Conservation (phyloP, 1,140 invertebrate genomes). For the Lepidotrigona ventralis region DNA sequence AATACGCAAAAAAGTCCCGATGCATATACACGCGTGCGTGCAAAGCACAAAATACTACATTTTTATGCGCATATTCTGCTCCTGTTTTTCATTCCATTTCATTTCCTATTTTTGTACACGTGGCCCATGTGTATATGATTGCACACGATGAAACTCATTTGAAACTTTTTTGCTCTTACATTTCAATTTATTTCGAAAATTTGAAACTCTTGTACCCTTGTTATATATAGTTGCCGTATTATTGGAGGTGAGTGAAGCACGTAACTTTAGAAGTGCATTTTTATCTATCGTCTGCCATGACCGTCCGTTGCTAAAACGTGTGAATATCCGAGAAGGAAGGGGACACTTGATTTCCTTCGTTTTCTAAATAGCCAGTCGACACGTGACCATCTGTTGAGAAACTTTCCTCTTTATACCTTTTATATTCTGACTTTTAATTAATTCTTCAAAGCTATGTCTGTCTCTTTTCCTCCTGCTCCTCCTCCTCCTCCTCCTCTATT, state of each 20-base stretch:
- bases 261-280: conserved; percentile 6
- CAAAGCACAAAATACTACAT: conserved; percentile 23
- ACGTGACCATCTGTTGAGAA: conserved; percentile 17
- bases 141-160: not conserved
- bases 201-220: not conserved
- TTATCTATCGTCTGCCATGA: conserved; percentile 10
- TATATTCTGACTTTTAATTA: conserved; percentile 32
- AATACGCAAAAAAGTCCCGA: conserved; percentile 29
- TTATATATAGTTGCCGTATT: conserved; percentile 9
- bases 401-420: not conserved
- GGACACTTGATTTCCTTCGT: not conserved
- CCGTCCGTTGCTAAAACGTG: conserved; percentile 30
- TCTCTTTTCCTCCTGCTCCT: not conserved
- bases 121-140: not conserved
- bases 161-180: not conserved
- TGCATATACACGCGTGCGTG: conserved; percentile 17
- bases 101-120: not conserved
- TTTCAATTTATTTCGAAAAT: conserved; percentile 9
- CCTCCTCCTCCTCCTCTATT: not conserved
- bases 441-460: conserved; percentile 3
- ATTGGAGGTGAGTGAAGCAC: conserved; percentile 36
- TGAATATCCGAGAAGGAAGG: conserved; percentile 21
- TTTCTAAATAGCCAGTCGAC: conserved; percentile 14
- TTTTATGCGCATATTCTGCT: conserved; percentile 21
- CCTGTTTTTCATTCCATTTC: conserved; percentile 2